Conservation (phyloP, 2,113 vertebrate species). For the Mirounga angustirostris region DNA sequence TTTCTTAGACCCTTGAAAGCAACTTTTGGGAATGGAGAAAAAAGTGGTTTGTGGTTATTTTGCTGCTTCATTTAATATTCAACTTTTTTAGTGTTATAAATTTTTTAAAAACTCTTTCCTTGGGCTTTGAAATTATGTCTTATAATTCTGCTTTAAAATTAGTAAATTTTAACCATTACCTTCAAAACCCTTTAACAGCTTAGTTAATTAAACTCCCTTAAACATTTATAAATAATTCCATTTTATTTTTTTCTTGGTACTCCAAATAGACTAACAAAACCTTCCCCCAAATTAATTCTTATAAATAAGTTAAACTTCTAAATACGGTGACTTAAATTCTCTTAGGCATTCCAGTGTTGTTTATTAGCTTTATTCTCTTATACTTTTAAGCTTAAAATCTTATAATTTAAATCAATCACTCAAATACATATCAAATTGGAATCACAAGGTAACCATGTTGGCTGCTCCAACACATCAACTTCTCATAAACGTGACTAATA, state of each 20-base stretch:
- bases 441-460: neutral
- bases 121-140: neutral
- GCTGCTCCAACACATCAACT: neutral
- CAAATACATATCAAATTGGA: neutral
- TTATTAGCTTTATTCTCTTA: neutral
- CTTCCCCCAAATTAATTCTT: neutral
- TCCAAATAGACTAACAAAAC: neutral
- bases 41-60: neutral
- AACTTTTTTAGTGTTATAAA: neutral
- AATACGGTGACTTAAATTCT: neutral
- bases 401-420: neutral
- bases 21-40: neutral
- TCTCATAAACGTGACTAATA: neutral
- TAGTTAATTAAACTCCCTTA: neutral
- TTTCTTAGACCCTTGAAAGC: neutral
- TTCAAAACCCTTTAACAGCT: neutral
- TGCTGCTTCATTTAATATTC: neutral
- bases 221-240: neutral
- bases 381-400: constrained; percentile 65
- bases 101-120: neutral
- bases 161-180: neutral
- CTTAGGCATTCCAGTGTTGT: neutral
- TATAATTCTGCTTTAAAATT: neutral
- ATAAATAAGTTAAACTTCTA: constrained; percentile 21
- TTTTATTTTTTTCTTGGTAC: neutral